Evolutionary conservation across 2,888 invertebrate species (phyloP), one percentile per base, ranked within the genome.

Genomic region (Saturnia japonica): DNA sequence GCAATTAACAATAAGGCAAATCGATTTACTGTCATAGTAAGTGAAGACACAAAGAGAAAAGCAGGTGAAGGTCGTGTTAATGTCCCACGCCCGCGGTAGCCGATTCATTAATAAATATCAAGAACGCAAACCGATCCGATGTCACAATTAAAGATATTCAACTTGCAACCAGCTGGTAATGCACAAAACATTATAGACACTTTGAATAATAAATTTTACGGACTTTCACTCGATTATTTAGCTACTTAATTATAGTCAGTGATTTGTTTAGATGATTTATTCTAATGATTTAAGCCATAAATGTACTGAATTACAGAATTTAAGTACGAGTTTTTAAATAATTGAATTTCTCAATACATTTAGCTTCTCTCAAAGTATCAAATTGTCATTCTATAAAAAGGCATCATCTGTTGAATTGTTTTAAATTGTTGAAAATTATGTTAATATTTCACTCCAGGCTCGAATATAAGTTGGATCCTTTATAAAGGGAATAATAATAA

Each of bases 31-130:
- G 40, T 40, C 64, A 19, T 64, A 64, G 40, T 40, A 64, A 64
- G 64, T 64, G 64, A 64, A 64, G 64, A 64, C 22, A 64, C 64
- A 40, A 40, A 64, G 40, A 64, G 64, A 40, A 64, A 64, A 40
- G 40, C 40, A 40, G 64, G 40, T 64, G 64, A 64, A 64, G 64
- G 64, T 40, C 40, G n/a, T 64, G 3, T 34, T 64, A 40, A 12
- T 64, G 64, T 64, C 64, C 64, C 64, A 64, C 40, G 64, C 64
- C 40, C 11, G 64, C 40, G 64, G 40, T 64, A 64, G 40, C 1
- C 64, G 40, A 34, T 64, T 64, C 64, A 64, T 64, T 64, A 64
- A 64, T 64, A 64, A 64, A 64, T 64, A 64, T 64, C 64, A 64
- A 64, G 40, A 64, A 64, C 64, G 40, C 34, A 40, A 34, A 64